A percentile compares a stretch with the other conserved stretches of the same genome.
These are phyloP conservation scores for Tipula lateralis DNA, from an alignment of 2,888 invertebrate genomes.

Conservation along the genomic window DNA sequence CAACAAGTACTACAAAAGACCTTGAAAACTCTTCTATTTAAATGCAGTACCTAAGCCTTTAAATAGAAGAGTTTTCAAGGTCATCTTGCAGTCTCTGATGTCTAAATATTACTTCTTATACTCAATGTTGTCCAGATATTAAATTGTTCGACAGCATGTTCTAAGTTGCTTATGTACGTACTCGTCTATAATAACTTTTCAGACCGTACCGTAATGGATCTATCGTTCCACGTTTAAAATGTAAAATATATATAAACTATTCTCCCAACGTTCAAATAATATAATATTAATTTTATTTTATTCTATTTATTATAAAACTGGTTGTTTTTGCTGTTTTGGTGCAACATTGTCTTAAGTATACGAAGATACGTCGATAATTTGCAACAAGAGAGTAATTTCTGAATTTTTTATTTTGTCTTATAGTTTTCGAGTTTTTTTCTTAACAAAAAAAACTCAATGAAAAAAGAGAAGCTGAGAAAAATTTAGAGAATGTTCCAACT, in stretches of 20 bases:
- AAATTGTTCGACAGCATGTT: no score
- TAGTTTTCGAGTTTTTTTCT: not conserved
- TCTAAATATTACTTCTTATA: no score
- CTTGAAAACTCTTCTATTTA: no score
- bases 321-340: not conserved
- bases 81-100: no score
- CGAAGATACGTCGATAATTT: not conserved
- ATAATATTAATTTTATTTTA: not conserved
- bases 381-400: not conserved
- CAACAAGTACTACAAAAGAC: no score
- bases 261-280: not conserved
- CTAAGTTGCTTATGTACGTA: no score
- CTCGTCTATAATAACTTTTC: not conserved
- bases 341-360: not conserved
- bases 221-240: not conserved
- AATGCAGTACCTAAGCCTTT: no score
- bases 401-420: not conserved
- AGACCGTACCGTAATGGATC: not conserved
- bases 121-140: no score
- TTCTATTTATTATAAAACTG: not conserved
- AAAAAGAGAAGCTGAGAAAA: not conserved
- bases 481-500: no score
- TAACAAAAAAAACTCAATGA: not conserved
- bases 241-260: not conserved
- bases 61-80: no score